Base-by-base conservation (phyloP, 2,113 vertebrate species). In the Chaetodon auriga region DNA sequence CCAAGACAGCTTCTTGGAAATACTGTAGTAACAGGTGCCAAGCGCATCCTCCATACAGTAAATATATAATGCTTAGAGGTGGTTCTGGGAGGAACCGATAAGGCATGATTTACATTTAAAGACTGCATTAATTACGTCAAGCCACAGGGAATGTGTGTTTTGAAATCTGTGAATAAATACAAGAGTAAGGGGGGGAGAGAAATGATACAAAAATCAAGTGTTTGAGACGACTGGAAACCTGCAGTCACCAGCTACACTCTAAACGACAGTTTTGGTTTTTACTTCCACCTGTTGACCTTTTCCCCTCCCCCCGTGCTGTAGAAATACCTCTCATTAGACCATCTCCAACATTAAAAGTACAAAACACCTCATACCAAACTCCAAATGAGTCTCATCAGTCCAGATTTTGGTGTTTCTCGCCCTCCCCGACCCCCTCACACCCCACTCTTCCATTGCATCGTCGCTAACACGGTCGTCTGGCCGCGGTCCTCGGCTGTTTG, bases 171-270 rank as follows among this genome's bases (percentile, higher is more conserved):
- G 92, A 95, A 95, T 92, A 95, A 93, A 94, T 94, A 94, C 71
- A 92, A 74, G 72, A 79, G 78, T 38, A 51, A 71, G n/a, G 5
- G n/a, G 21, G 75, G 69, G 18, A 6, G n/a, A 12, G 18, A 6
- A 14, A 15, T 70, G 72, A 80, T 81, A 85, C 36, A 81, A 76
- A 78, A 62, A 65, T 41, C 8, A 81, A 86, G 83, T 87, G 87
- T 84, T 71, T 81, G 79, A 84, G 89, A 87, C 78, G 94, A 95
- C 95, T 91, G 94, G 93, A 94, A 93, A 90, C 95, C 95, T 93
- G 95, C 95, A 95, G 95, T 96, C 93, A 92, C 81, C 89, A 88
- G 89, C 85, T 91, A 86, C 90, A 94, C 80, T 80, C 87, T 68
- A 77, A 85, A 62, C 68, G 82, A 87, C 75, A 76, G 60, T 82